Base-by-base conservation (phyloP, 2,797 vertebrate genomes). In the Syngnathus rostellatus region DNA sequence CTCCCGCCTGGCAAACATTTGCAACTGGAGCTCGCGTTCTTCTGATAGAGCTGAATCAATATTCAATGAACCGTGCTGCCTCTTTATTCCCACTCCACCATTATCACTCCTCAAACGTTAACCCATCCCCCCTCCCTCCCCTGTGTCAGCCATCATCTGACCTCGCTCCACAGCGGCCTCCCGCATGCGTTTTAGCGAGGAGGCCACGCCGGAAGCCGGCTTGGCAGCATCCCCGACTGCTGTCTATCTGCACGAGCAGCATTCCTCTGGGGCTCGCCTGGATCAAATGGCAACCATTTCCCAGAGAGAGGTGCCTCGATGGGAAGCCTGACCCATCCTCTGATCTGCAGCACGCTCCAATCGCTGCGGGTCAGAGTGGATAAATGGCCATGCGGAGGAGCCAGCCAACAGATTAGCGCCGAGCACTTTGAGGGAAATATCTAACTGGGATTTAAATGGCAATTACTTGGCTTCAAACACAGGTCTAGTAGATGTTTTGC, bases 261-360 rank as follows among this genome's bases (percentile, higher is more conserved):
- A 82, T 88, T 88, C 85, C 89, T 90, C 83, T 82, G 83, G 81
- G 89, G 86, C 84, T 83, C 74, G 82, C 84, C 85, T 66, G 85
- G 87, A 90, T 90, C 87, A 89, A 89, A 90, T 89, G 88, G 81
- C 86, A 84, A 81, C 70, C 83, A 88, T 90, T 89, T 89, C 78
- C 83, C 85, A 81, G 85, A 86, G 78, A 86, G 81, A 80, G 76
- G 82, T 79, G 68, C 79, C 77, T 82, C 82, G 82, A 88, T 86
- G 85, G 84, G 78, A 84, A 78, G 83, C 77, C 83, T 90, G 87
- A 88, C 87, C 87, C 83, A 69, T 85, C 77, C 83, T 89, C 82
- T 89, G 87, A 87, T 89, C 85, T 83, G 78, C 81, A 80, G 31
- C 74, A 64, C 21, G 67, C 81, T 83, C 76, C 86, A 85, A 89